Evolutionary conservation across 2,113 vertebrate genomes (phyloP).

Genomic region (Anoplopoma fimbria): DNA sequence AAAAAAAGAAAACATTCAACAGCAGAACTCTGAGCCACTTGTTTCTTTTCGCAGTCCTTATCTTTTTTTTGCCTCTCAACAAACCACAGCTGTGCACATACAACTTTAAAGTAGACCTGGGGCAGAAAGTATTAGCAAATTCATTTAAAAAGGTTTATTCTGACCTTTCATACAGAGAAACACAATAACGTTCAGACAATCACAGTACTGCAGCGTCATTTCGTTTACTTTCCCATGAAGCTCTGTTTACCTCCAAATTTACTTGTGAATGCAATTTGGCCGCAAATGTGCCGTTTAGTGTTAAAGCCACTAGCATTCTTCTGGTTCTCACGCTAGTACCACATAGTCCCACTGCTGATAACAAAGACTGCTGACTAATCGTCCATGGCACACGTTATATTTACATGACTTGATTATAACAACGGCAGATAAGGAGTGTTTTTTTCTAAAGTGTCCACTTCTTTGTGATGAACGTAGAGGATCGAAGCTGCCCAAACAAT

Average conservation of each 20-base stretch:
- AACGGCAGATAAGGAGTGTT: conserved; percentile 40
- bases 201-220: conserved; percentile 41
- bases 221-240: conserved; percentile 30
- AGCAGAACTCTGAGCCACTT: conserved; percentile 61
- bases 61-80: conserved; percentile 30
- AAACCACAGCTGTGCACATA: conserved; percentile 28
- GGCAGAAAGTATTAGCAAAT: conserved; percentile 48
- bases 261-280: conserved; percentile 36
- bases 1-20: conserved; percentile 51
- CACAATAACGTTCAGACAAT: conserved; percentile 40
- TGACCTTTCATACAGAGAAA: conserved; percentile 50
- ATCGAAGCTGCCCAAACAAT: conserved; percentile 41
- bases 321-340: conserved; percentile 18
- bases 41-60: conserved; percentile 40
- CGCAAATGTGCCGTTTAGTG: conserved; percentile 30
- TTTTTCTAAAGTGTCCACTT: conserved; percentile 12
- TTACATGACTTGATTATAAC: conserved; percentile 38
- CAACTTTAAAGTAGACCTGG: conserved; percentile 46
- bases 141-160: conserved; percentile 51
- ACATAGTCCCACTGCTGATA: conserved; percentile 26
- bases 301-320: conserved; percentile 12
- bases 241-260: conserved; percentile 12
- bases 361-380: conserved; percentile 33
- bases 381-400: conserved; percentile 50
- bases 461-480: conserved; percentile 8